Evolutionary conservation across 2,888 invertebrate genomes (phyloP).

Genomic region (Latheticus oryzae): DNA sequence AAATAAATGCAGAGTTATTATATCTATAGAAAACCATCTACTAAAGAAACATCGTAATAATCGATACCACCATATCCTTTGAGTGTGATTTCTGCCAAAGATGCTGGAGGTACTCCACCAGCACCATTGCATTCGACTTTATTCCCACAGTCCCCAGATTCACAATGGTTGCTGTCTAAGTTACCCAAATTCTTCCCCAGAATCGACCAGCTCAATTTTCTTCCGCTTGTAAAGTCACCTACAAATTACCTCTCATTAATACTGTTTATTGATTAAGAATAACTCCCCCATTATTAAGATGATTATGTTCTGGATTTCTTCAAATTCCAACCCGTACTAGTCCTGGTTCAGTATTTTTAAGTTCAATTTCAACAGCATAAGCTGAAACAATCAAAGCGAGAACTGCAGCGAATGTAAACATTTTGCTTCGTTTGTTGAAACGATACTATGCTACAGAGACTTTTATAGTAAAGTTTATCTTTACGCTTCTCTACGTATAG

Average conservation of each 20-base stretch:
- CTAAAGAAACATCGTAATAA: conserved; percentile 66
- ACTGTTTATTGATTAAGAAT: conserved; percentile 41
- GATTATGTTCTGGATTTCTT: conserved; percentile 53
- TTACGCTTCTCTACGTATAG: background rate
- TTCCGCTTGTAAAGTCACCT: conserved; percentile 47
- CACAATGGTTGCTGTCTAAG: conserved; percentile 62
- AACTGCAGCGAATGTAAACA: conserved; percentile 30
- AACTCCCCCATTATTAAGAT: conserved; percentile 53
- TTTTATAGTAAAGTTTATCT: conserved; percentile 10
- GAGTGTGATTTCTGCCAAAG: conserved; percentile 65
- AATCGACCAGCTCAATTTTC: conserved; percentile 60
- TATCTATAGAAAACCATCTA: conserved; percentile 61
- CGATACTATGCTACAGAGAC: background rate
- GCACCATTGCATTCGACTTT: conserved; percentile 64
- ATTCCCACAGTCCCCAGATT: conserved; percentile 64
- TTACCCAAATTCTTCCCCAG: conserved; percentile 60
- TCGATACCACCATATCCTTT: conserved; percentile 59
- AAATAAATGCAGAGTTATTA: background rate
- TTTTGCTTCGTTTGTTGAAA: conserved; percentile 10
- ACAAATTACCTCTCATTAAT: background rate
- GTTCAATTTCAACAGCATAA: conserved; percentile 45
- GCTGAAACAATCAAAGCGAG: conserved; percentile 31
- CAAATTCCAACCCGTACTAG: conserved; percentile 56
- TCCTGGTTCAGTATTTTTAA: conserved; percentile 48
- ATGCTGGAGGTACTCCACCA: conserved; percentile 64